A percentile compares a stretch with the other conserved stretches of the same genome.
Conservation (phyloP, 2,888 invertebrate species). For the Aplocera efformata region DNA sequence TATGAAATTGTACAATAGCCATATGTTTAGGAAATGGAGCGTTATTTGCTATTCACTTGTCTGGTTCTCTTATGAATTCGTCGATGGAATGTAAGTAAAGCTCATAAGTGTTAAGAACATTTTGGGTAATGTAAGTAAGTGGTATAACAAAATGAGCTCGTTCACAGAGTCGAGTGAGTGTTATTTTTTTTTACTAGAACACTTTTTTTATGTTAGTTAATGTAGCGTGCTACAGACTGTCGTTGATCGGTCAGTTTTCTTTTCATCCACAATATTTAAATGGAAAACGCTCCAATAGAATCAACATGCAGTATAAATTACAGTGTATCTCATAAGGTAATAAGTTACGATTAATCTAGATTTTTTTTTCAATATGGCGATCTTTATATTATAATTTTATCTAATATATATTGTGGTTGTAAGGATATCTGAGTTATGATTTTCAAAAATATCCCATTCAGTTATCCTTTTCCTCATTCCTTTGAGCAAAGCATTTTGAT, state of each 20-base stretch:
- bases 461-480: constrained; percentile 55
- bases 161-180: constrained; percentile 72
- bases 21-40: constrained; percentile 75
- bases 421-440: constrained; percentile 82
- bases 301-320: constrained; percentile 75
- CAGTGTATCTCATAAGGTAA: constrained; percentile 79
- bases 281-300: constrained; percentile 72
- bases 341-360: constrained; percentile 79
- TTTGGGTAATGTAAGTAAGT: constrained; percentile 75
- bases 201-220: constrained; percentile 73
- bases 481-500: constrained; percentile 32
- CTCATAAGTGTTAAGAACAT: constrained; percentile 76
- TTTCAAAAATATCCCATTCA: constrained; percentile 68
- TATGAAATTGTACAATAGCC: constrained; percentile 77
- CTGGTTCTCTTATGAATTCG: constrained; percentile 63
- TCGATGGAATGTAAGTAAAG: constrained; percentile 71
- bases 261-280: constrained; percentile 79
- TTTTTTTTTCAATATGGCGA: constrained; percentile 82
- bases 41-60: constrained; percentile 69
- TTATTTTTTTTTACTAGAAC: constrained; percentile 73
- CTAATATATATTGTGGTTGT: constrained; percentile 87
- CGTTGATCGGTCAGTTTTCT: constrained; percentile 75
- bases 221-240: constrained; percentile 76
- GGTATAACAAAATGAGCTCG: constrained; percentile 73
- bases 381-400: constrained; percentile 82